phyloP scores from a whole-genome alignment of 2,797 vertebrate species.

The Macropodus opercularis region DNA sequence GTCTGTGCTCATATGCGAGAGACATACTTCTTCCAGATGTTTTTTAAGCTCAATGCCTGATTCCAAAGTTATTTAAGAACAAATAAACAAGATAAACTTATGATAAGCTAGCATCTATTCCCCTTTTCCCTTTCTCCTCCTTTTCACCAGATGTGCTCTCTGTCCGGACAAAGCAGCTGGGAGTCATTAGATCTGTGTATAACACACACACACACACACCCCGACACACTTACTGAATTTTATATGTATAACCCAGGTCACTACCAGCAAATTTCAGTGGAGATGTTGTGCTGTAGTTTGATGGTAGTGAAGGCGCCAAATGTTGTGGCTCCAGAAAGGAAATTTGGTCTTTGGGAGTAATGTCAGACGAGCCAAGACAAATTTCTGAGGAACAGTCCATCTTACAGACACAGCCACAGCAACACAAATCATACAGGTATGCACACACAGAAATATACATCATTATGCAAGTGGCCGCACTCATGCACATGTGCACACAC shows the following conservation, averaged over 20 bases:
- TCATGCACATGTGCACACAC: background rate
- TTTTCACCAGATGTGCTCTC: slow-evolving; percentile 74
- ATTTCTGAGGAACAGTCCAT: slow-evolving; percentile 33
- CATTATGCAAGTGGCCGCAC: slow-evolving; percentile 10
- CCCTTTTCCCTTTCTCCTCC: slow-evolving; percentile 23
- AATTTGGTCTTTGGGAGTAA: slow-evolving; percentile 50
- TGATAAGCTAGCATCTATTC: slow-evolving; percentile 50
- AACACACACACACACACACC: slow-evolving; percentile 17
- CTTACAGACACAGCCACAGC: slow-evolving; percentile 4
- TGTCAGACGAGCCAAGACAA: slow-evolving; percentile 58
- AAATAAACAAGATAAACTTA: slow-evolving; percentile 38
- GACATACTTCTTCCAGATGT: slow-evolving; percentile 16
- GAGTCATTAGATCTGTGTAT: slow-evolving; percentile 65
- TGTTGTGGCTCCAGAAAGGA: slow-evolving; percentile 35
- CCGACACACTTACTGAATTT: slow-evolving; percentile 10
- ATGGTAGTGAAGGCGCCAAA: slow-evolving; percentile 4
- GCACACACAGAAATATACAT: slow-evolving; percentile 14
- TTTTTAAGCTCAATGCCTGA: slow-evolving; percentile 10
- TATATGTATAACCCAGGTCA: slow-evolving; percentile 34
- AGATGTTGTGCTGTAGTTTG: slow-evolving; percentile 21
- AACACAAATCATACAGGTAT: background rate
- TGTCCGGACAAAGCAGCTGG: slow-evolving; percentile 76
- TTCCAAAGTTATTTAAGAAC: slow-evolving; percentile 10
- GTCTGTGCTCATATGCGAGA: background rate
- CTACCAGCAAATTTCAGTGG: slow-evolving; percentile 40